These are phyloP conservation scores for Catostomus latipinnis DNA, from an alignment of 2,797 vertebrate genomes.

Conservation along the genomic window DNA sequence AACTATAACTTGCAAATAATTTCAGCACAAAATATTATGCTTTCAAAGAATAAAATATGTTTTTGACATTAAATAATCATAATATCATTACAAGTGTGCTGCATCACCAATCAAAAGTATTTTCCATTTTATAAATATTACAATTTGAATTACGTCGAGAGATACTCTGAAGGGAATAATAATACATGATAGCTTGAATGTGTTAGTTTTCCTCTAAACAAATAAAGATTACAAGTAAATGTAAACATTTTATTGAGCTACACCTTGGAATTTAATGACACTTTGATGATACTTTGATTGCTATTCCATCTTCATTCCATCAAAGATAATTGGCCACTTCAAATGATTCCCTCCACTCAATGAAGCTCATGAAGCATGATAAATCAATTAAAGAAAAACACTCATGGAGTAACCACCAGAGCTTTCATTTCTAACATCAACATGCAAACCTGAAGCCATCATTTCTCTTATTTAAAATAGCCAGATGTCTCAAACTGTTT, in stretches of 20 bases:
- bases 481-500: constrained; percentile 71
- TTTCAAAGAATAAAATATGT: too few relatives aligned
- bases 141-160: constrained; percentile 45
- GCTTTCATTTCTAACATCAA: constrained; percentile 61
- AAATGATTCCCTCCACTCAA: constrained; percentile 63
- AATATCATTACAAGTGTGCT: too few relatives aligned
- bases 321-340: constrained; percentile 63
- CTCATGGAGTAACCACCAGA: constrained; percentile 42
- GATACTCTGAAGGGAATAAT: constrained; percentile 55
- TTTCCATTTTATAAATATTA: background rate
- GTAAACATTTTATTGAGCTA: constrained; percentile 46
- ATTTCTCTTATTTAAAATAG: constrained; percentile 80
- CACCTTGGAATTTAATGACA: constrained; percentile 53
- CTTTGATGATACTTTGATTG: constrained; percentile 62
- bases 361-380: constrained; percentile 61
- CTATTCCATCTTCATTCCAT: constrained; percentile 59
- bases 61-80: too few relatives aligned
- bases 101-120: too few relatives aligned
- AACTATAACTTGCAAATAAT: too few relatives aligned
- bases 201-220: constrained; percentile 38
- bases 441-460: constrained; percentile 69
- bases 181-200: constrained; percentile 48
- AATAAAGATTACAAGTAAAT: constrained; percentile 46
- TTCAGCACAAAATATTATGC: too few relatives aligned
- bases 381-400: constrained; percentile 59